Conservation (phyloP, 1,140 invertebrate species). For the Cephus cinctus region DNA sequence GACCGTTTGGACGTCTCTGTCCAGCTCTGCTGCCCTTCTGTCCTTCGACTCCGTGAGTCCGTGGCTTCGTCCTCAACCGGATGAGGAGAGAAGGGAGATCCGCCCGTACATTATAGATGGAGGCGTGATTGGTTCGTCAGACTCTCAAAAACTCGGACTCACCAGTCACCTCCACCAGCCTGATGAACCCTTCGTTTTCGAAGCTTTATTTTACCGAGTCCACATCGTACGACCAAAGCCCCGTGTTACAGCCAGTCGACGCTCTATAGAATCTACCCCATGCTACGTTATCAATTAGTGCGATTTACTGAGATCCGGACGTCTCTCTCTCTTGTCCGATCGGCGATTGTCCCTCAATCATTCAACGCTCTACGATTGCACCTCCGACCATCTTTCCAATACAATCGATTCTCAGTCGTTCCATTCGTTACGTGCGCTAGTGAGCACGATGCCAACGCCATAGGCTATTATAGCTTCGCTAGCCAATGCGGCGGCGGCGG, state of each 20-base stretch:
- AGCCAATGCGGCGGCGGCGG: no score
- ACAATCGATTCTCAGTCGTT: not conserved
- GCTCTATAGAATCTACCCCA: slow-evolving; percentile 31
- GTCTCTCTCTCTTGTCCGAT: slow-evolving; percentile 5
- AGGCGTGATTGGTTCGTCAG: slow-evolving; percentile 47
- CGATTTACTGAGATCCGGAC: slow-evolving; percentile 17
- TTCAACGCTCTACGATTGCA: not conserved
- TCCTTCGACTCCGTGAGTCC: no score
- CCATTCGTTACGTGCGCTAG: no score
- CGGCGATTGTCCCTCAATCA: slow-evolving; percentile 3
- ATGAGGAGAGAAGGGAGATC: no score
- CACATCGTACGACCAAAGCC: not conserved
- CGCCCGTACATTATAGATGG: slow-evolving; percentile 53
- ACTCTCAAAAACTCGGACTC: slow-evolving; percentile 45
- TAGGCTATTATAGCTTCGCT: no score
- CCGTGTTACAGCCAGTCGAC: no score
- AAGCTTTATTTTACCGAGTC: slow-evolving; percentile 24
- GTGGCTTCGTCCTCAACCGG: slow-evolving; percentile 34
- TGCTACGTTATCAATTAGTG: slow-evolving; percentile 32
- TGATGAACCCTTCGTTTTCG: slow-evolving; percentile 24
- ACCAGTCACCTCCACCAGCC: no score
- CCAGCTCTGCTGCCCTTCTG: not conserved
- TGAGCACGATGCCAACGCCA: no score
- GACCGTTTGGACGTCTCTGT: not conserved
- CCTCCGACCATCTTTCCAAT: not conserved